These are phyloP conservation scores for Drosophila kurseongensis DNA, from an alignment of 1,140 invertebrate species.

Conservation along the genomic window DNA sequence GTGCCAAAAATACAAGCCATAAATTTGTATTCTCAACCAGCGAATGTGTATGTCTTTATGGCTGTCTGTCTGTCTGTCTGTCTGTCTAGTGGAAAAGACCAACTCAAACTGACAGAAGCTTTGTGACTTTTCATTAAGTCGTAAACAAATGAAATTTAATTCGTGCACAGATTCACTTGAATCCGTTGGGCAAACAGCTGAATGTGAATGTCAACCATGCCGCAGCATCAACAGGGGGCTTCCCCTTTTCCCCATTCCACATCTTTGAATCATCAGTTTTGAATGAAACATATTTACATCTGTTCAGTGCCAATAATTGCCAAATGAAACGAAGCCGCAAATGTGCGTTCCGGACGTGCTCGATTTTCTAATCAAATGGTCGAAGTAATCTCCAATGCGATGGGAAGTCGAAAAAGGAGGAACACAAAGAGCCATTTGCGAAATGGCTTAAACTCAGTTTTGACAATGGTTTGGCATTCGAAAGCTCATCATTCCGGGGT, in stretches of 20 bases:
- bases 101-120: constrained; percentile 51
- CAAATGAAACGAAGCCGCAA: constrained; percentile 44
- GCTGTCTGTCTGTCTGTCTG: not conserved
- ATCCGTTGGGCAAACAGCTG: constrained; percentile 67
- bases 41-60: not conserved
- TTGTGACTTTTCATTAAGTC: constrained; percentile 78
- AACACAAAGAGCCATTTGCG: not conserved
- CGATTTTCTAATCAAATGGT: constrained; percentile 22
- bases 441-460: not conserved
- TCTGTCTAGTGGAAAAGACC: constrained; percentile 8
- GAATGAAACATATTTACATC: not conserved
- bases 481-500: not conserved
- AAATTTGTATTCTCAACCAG: constrained; percentile 49
- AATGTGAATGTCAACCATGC: constrained; percentile 28
- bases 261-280: constrained; percentile 8
- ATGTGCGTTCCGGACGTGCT: constrained; percentile 30
- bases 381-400: constrained; percentile 1
- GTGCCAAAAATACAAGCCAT: constrained; percentile 70
- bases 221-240: constrained; percentile 26
- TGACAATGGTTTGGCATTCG: not conserved
- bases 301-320: constrained; percentile 26
- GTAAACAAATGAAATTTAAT: constrained; percentile 78
- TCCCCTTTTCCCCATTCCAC: not conserved
- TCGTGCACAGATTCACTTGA: constrained; percentile 64
- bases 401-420: not conserved